Evolutionary conservation across 2,888 invertebrate species (phyloP).

Genomic region (Apamea crenata): DNA sequence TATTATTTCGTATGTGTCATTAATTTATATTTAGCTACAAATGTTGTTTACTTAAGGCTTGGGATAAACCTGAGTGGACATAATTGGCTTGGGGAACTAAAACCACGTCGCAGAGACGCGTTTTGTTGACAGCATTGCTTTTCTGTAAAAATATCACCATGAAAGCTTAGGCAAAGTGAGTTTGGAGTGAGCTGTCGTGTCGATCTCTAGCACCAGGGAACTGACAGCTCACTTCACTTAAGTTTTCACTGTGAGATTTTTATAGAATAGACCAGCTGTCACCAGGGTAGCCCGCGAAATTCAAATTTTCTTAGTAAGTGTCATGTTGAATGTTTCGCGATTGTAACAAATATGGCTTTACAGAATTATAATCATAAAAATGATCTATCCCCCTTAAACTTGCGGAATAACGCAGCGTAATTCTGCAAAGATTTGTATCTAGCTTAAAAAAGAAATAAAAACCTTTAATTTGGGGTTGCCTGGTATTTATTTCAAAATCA

Average conservation of each 20-base stretch:
- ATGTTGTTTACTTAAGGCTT: background rate
- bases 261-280: background rate
- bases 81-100: no score
- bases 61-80: background rate
- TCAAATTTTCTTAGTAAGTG: no score
- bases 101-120: background rate
- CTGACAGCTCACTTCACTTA: background rate
- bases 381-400: no score
- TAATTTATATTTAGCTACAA: constrained; percentile 5
- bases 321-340: no score
- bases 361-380: no score
- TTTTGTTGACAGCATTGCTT: background rate
- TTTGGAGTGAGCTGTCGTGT: background rate
- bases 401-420: background rate
- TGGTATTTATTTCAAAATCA: background rate
- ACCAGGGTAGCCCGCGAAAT: no score
- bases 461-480: background rate
- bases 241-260: background rate
- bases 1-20: background rate
- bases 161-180: background rate
- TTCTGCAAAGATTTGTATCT: background rate
- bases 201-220: background rate
- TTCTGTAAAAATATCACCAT: no score
- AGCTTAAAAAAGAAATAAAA: background rate
- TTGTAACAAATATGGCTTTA: no score